phyloP scores from a whole-genome alignment of 2,888 invertebrate species.

The Apodemia zela region DNA sequence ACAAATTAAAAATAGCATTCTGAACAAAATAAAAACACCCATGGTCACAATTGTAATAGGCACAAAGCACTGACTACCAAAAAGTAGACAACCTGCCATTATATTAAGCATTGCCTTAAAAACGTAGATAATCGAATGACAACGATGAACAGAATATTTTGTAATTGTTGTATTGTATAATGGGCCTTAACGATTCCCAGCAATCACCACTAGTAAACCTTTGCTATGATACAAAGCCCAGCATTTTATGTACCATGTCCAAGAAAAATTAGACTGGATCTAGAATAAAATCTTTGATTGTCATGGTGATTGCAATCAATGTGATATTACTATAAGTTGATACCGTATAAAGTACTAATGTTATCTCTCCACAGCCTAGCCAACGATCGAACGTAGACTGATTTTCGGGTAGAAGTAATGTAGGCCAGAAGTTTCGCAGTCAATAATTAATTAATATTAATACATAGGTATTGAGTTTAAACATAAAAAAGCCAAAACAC shows the following conservation, averaged over 20 bases:
- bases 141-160: conserved; percentile 28
- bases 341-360: conserved; percentile 44
- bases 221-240: not conserved
- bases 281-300: conserved; percentile 44
- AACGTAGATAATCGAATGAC: conserved; percentile 27
- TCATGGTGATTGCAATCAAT: conserved; percentile 57
- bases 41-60: no score
- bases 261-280: conserved; percentile 5
- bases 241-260: not conserved
- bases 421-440: conserved; percentile 70
- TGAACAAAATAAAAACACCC: no score
- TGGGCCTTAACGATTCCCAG: conserved; percentile 17
- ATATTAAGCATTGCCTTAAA: no score
- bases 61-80: no score
- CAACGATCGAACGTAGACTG: conserved; percentile 72
- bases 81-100: no score
- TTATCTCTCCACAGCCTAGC: conserved; percentile 54
- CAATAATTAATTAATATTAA: conserved; percentile 64
- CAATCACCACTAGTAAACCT: conserved; percentile 24
- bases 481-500: conserved; percentile 69
- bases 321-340: conserved; percentile 76
- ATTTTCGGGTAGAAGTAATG: conserved; percentile 75
- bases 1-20: no score
- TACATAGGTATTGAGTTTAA: conserved; percentile 64
- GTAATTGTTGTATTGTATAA: conserved; percentile 13